Percentiles rank a stretch among this genome's conserved stretches.
Conservation (phyloP, 1,140 invertebrate species). For the Akabosia matsudoensis region DNA sequence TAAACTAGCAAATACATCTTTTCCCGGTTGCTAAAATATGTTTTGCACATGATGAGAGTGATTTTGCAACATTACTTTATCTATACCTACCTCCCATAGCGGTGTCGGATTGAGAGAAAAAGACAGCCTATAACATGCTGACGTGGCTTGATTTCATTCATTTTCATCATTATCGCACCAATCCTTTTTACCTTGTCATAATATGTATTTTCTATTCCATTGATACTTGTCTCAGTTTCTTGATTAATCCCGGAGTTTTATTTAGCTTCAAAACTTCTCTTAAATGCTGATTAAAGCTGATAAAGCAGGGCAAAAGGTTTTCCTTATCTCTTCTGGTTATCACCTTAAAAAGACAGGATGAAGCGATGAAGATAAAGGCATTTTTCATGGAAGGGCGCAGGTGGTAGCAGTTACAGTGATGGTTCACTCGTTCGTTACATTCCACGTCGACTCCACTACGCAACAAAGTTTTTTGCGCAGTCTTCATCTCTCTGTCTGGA, state of each 20-base stretch:
- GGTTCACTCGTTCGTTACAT: not conserved
- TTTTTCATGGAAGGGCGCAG: not conserved
- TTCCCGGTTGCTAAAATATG: not conserved
- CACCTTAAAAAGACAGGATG: constrained; percentile 8
- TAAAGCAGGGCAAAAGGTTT: not conserved
- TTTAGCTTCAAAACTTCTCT: not conserved
- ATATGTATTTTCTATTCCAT: not conserved
- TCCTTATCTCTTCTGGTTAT: not conserved
- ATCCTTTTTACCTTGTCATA: not conserved
- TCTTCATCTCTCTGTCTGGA: too few species aligned
- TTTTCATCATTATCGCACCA: not conserved
- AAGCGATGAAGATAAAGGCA: not conserved
- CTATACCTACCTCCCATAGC: not conserved
- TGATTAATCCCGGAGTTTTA: not conserved
- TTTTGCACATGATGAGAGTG: not conserved
- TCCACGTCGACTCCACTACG: not conserved
- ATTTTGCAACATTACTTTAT: not conserved
- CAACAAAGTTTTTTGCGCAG: too few species aligned
- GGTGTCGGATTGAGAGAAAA: not conserved
- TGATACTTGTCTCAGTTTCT: not conserved
- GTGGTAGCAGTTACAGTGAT: not conserved
- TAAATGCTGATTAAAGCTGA: not conserved
- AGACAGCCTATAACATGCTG: not conserved
- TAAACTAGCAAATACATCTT: too few species aligned
- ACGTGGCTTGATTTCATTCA: not conserved